A percentile compares a stretch with the other conserved stretches of the same genome.
phyloP scores from a whole-genome alignment of 2,888 invertebrate genomes.

The Lasioglossum malachurum region DNA sequence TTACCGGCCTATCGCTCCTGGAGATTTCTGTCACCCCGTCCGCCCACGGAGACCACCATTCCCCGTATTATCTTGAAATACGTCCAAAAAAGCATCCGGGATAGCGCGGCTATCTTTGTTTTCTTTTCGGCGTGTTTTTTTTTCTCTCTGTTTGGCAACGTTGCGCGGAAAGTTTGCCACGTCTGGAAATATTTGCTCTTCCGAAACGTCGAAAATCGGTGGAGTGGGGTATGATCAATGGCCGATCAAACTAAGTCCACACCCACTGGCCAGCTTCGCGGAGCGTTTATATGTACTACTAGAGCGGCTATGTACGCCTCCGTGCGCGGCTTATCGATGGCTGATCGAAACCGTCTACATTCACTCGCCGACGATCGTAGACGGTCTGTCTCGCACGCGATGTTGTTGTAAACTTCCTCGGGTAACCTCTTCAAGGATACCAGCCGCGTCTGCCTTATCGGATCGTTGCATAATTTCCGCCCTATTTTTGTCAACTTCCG shows the following conservation, averaged over 20 bases:
- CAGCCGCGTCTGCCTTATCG: slow-evolving; percentile 5
- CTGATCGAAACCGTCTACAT: slow-evolving; percentile 36
- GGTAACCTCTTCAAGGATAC: slow-evolving; percentile 3
- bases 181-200: background rate
- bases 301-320: background rate
- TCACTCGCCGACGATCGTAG: slow-evolving; percentile 18
- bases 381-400: slow-evolving; percentile 39
- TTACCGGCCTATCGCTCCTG: background rate
- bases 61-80: slow-evolving; percentile 6
- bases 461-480: slow-evolving; percentile 34
- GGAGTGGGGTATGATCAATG: slow-evolving; percentile 8
- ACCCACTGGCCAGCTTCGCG: background rate
- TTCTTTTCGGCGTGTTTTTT: background rate
- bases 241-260: slow-evolving; percentile 15
- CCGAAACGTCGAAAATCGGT: slow-evolving; percentile 8
- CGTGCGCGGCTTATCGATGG: slow-evolving; percentile 31
- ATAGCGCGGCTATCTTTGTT: background rate
- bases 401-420: slow-evolving; percentile 7
- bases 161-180: background rate
- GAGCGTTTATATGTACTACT: slow-evolving; percentile 16
- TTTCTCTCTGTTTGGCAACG: too few species aligned
- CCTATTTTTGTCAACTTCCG: background rate
- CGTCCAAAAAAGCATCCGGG: background rate
- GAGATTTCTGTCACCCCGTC: slow-evolving; percentile 7
- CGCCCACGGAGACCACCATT: background rate